phyloP scores from a whole-genome alignment of 2,888 invertebrate species.

The Agrotis puta region DNA sequence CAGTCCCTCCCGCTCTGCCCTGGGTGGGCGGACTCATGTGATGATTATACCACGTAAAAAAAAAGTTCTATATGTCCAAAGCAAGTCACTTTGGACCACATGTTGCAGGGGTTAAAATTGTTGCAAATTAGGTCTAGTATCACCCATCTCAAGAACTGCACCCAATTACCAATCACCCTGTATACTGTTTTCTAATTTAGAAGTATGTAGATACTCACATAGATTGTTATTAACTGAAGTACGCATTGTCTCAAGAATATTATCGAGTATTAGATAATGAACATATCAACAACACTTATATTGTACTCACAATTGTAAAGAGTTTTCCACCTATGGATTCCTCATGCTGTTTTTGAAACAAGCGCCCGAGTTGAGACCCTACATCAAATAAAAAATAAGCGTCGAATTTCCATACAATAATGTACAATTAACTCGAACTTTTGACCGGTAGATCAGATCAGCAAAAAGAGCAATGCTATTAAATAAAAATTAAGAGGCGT shows the following conservation, averaged over 20 bases:
- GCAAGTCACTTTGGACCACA: too few species aligned
- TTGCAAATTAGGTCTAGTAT: too few species aligned
- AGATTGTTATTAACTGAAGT: constrained; percentile 17
- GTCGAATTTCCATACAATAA: constrained; percentile 21
- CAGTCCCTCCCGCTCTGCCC: too few species aligned
- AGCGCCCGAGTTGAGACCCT: neutral
- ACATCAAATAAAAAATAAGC: constrained; percentile 7
- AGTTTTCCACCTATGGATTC: constrained; percentile 3
- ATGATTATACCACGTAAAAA: too few species aligned
- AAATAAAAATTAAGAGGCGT: constrained; percentile 44
- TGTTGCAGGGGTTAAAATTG: too few species aligned
- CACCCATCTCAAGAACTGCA: too few species aligned
- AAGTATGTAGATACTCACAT: constrained; percentile 10
- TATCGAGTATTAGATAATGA: constrained; percentile 12
- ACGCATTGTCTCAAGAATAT: constrained; percentile 15
- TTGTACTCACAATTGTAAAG: constrained; percentile 4
- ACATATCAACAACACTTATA: neutral
- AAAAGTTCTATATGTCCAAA: too few species aligned
- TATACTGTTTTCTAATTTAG: constrained; percentile 17
- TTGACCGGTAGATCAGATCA: constrained; percentile 33
- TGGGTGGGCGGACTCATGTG: too few species aligned
- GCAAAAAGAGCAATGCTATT: constrained; percentile 48
- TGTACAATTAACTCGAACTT: constrained; percentile 13
- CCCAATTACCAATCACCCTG: too few species aligned
- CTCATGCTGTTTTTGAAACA: neutral